Evolutionary conservation across 2,888 invertebrate genomes (phyloP), one percentile per base, ranked within the genome.

Genomic region (Lithophane semibrunnea): DNA sequence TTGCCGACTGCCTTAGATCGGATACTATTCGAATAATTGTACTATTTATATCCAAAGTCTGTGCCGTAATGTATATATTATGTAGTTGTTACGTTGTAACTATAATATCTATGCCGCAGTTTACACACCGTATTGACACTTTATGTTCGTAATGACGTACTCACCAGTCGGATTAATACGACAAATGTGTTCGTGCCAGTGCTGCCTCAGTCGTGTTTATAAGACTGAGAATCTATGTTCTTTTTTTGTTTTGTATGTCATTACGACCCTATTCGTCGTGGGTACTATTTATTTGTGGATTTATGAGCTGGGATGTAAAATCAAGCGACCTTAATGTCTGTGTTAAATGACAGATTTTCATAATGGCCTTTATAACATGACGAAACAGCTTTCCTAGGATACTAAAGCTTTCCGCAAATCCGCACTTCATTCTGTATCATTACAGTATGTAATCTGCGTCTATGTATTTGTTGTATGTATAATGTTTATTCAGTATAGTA

Each of bases 11-110:
- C 9, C 68, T 81, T 65, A n/a, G 83, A 4, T 61, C 68, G 54
- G 42, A 73, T 18, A 66, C 78, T 82, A 52, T 13, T 24, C 54
- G 71, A 71, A 77, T 66, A 49, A 29, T 29, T 82, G 10, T 56
- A 69, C 68, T 65, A 61, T 60, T 64, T 70, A 70, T 73, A 81
- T 68, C 78, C 73, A 73, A 73, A 82, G 78, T 83, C 56, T 82
- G 73, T 81, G 78, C 83, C 65, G 83, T 73, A 77, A 66, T 82
- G 60, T 69, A 21, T 56, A 49, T 49, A 12, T 12, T 12, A 64
- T 70, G 52, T 73, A 67, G 73, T 21, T 74, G 61, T 67, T 79
- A 66, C 8, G 21, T 56, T 77, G 54, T 73, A 12, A 56, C 13
- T 58, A 18, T 72, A 47, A 52, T 58, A 24, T 52, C 1, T 37